Conservation (phyloP, 2,113 vertebrate genomes). For the Phocoena sinus region DNA sequence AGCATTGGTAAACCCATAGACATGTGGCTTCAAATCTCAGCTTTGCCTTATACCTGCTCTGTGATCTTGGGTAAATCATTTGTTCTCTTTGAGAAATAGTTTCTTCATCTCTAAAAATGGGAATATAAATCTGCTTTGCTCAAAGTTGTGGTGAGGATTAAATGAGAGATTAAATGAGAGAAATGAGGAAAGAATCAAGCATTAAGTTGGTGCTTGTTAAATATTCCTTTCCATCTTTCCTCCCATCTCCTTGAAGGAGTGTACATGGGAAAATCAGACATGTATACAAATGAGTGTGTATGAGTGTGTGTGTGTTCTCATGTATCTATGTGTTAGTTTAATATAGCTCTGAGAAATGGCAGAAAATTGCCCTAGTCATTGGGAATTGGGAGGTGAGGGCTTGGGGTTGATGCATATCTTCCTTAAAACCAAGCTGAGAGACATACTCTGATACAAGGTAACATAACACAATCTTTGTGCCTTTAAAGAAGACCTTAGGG, state of each 20-base stretch:
- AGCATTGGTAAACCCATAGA: neutral
- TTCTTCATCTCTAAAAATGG: conserved; percentile 35
- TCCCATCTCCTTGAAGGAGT: neutral
- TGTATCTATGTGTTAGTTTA: neutral
- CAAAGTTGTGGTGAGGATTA: neutral
- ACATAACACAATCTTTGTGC: neutral
- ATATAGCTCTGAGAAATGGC: neutral
- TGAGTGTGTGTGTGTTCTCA: neutral
- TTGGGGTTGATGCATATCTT: neutral
- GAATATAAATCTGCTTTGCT: neutral
- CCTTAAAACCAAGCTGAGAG: conserved; percentile 28
- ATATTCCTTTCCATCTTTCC: neutral
- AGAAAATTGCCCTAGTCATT: neutral
- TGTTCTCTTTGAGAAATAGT: neutral
- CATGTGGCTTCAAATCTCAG: neutral
- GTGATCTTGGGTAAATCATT: neutral
- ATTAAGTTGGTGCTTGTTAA: neutral
- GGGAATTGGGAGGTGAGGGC: neutral
- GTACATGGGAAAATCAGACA: neutral
- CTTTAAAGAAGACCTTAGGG: neutral
- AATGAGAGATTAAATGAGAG: conserved; percentile 23
- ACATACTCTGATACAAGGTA: neutral
- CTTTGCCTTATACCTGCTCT: conserved; percentile 12
- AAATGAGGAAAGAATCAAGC: neutral
- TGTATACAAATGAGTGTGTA: neutral